A percentile compares a stretch with the other conserved stretches of the same genome.
Evolutionary conservation across 2,113 vertebrate species (phyloP).

Genomic region (Peromyscus leucopus): DNA sequence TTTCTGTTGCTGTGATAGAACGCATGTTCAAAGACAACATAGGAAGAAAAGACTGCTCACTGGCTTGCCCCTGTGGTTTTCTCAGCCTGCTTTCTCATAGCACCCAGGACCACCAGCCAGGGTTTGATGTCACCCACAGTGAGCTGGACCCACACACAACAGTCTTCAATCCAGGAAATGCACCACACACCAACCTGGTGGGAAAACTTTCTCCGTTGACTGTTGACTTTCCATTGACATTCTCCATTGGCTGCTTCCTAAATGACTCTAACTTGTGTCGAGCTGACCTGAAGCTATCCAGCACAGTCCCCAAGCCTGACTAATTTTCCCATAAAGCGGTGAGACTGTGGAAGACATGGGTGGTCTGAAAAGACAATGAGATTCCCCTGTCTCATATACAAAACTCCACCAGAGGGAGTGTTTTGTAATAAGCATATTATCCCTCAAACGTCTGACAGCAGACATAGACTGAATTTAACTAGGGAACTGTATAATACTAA

Average conservation of each 20-base stretch:
- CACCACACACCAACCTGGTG: neutral
- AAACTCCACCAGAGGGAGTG: neutral
- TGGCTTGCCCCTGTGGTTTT: neutral
- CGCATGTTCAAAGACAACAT: neutral
- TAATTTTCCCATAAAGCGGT: neutral
- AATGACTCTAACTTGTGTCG: neutral
- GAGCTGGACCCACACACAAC: neutral
- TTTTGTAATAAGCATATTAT: neutral
- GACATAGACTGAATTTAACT: neutral
- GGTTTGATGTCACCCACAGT: neutral
- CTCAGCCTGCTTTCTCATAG: neutral
- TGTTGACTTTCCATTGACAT: no score
- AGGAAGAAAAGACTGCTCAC: neutral
- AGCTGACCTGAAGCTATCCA: neutral
- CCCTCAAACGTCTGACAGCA: neutral
- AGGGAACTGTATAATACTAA: neutral
- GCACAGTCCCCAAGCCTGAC: neutral
- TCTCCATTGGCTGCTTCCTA: neutral
- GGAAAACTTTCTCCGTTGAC: neutral
- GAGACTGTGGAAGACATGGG: neutral
- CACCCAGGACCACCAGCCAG: neutral
- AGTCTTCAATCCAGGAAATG: neutral
- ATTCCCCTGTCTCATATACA: neutral
- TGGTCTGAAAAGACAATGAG: neutral
- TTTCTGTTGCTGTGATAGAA: neutral